phyloP scores from a whole-genome alignment of 2,797 vertebrate species.

The Ataeniobius toweri region DNA sequence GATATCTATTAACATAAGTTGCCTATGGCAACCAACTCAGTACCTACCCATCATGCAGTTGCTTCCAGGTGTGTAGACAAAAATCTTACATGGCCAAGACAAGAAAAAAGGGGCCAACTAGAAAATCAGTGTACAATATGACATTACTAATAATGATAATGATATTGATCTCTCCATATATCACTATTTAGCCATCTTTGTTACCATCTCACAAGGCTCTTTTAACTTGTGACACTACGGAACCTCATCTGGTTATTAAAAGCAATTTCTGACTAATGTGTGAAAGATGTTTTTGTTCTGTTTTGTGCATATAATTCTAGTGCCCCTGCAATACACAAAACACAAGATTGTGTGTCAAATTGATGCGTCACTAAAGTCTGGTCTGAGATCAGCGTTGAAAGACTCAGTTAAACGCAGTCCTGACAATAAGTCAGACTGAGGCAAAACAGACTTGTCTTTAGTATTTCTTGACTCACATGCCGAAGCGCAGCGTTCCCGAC shows the following conservation, averaged over 20 bases:
- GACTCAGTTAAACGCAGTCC: not conserved
- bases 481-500: constrained; percentile 94
- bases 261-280: not conserved
- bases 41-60: not conserved
- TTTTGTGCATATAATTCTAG: not conserved
- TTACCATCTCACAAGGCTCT: not conserved
- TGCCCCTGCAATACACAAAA: not conserved
- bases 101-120: not conserved
- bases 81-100: not conserved
- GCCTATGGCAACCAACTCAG: not conserved
- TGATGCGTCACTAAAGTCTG: too few species aligned
- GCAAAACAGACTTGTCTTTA: not conserved
- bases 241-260: not conserved
- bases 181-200: not conserved
- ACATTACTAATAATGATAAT: not conserved
- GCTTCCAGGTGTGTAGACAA: not conserved
- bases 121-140: not conserved
- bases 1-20: not conserved
- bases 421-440: not conserved
- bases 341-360: not conserved
- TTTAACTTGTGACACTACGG: not conserved
- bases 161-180: not conserved
- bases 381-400: not conserved
- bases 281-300: not conserved
- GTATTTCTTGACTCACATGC: constrained; percentile 88